Evolutionary conservation across 2,888 invertebrate genomes (phyloP).

Genomic region (Nephrotoma guestfalica): DNA sequence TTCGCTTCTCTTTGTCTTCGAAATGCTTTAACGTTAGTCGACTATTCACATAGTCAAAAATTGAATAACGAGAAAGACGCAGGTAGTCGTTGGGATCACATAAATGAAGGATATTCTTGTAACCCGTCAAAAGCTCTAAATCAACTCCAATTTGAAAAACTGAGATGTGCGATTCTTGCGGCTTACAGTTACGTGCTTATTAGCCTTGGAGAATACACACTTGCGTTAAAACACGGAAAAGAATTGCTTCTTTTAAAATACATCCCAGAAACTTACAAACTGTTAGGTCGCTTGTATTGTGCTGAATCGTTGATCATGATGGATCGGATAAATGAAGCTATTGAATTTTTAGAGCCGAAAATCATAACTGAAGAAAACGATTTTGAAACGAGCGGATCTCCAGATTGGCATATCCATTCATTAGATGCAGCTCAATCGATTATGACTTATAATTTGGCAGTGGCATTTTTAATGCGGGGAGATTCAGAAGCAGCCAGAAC

Average conservation of each 20-base stretch:
- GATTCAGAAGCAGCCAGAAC: slow-evolving; percentile 45
- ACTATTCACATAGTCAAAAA: slow-evolving; percentile 14
- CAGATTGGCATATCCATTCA: slow-evolving; percentile 39
- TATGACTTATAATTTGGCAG: slow-evolving; percentile 63
- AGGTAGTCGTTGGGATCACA: slow-evolving; percentile 23
- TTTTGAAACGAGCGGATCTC: slow-evolving; percentile 31
- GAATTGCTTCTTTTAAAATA: slow-evolving; percentile 56
- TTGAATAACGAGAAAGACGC: slow-evolving; percentile 10
- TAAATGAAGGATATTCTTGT: slow-evolving; percentile 34
- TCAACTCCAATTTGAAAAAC: slow-evolving; percentile 41
- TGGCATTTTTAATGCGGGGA: slow-evolving; percentile 57
- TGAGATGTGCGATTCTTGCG: slow-evolving; percentile 53
- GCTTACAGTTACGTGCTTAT: slow-evolving; percentile 73
- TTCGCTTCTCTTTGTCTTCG: slow-evolving; percentile 79
- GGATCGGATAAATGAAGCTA: slow-evolving; percentile 69
- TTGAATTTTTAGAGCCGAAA: slow-evolving; percentile 67
- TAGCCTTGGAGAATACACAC: slow-evolving; percentile 67
- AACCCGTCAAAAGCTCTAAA: slow-evolving; percentile 47
- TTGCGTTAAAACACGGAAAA: slow-evolving; percentile 64
- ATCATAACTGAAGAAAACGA: slow-evolving; percentile 43
- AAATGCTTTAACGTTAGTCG: slow-evolving; percentile 60
- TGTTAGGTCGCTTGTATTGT: slow-evolving; percentile 76
- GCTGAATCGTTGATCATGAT: slow-evolving; percentile 75
- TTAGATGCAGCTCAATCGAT: slow-evolving; percentile 51
- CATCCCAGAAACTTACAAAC: slow-evolving; percentile 53